These are phyloP conservation scores for Nymphalis c-album DNA, from an alignment of 2,888 invertebrate genomes.

Conservation along the genomic window DNA sequence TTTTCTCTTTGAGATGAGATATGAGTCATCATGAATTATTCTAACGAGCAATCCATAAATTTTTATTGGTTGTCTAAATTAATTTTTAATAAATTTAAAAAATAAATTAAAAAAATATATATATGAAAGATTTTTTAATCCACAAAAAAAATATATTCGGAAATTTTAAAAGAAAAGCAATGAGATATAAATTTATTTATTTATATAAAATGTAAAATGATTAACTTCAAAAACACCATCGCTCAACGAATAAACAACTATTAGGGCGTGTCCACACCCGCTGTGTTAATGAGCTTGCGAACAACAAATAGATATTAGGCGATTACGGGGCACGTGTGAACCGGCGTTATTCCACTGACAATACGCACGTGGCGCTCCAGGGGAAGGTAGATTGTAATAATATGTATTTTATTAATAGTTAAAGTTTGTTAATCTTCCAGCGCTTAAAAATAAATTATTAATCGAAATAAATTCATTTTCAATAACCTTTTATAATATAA, in stretches of 20 bases:
- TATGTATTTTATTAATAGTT: slow-evolving; percentile 19
- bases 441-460: neutral
- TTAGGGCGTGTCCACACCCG: slow-evolving; percentile 55
- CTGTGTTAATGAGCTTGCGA: slow-evolving; percentile 64
- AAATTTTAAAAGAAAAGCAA: neutral
- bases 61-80: too few relatives aligned
- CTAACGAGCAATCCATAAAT: too few relatives aligned
- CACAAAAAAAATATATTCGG: too few relatives aligned
- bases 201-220: neutral
- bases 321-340: slow-evolving; percentile 55
- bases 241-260: slow-evolving; percentile 3
- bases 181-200: neutral
- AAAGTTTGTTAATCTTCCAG: slow-evolving; percentile 11
- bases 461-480: neutral
- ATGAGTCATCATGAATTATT: too few relatives aligned
- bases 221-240: slow-evolving; percentile 38
- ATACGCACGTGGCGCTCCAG: slow-evolving; percentile 6
- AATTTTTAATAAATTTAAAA: too few relatives aligned
- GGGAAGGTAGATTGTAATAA: slow-evolving; percentile 7
- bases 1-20: too few relatives aligned
- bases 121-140: too few relatives aligned
- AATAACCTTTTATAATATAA: neutral
- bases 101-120: too few relatives aligned
- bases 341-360: slow-evolving; percentile 32
- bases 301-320: slow-evolving; percentile 68